phyloP scores from a whole-genome alignment of 2,113 vertebrate species.

The Dipodomys ordii region DNA sequence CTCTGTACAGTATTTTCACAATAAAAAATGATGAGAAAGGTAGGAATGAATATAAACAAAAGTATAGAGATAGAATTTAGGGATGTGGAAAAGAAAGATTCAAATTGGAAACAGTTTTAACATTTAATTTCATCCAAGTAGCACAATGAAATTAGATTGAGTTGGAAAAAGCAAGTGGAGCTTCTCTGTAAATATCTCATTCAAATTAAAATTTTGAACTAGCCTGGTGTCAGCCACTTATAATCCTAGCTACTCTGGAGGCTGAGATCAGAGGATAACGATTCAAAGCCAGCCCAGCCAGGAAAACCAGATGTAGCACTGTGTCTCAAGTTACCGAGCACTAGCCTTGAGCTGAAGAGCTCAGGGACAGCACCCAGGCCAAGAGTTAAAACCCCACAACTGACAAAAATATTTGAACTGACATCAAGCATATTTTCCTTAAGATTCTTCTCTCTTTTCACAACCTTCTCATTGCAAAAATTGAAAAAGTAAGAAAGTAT shows the following conservation, averaged over 20 bases:
- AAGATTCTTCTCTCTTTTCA: not conserved
- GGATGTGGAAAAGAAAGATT: not conserved
- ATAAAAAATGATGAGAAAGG: not conserved
- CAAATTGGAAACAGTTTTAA: not conserved
- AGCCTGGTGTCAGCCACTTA: too few relatives aligned
- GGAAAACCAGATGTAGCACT: too few relatives aligned
- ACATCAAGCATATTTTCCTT: not conserved
- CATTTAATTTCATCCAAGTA: slow-evolving; percentile 15
- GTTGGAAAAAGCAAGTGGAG: not conserved
- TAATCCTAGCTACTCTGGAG: too few relatives aligned
- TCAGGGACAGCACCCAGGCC: too few relatives aligned
- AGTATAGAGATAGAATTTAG: not conserved
- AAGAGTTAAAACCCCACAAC: too few relatives aligned
- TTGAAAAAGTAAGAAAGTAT: not conserved
- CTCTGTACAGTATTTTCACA: too few relatives aligned
- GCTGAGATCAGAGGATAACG: too few relatives aligned
- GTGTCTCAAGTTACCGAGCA: too few relatives aligned
- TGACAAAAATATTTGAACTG: not conserved
- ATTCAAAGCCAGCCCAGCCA: too few relatives aligned
- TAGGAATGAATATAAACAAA: not conserved
- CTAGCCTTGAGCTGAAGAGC: too few relatives aligned
- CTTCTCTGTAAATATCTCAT: not conserved
- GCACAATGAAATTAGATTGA: not conserved
- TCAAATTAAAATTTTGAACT: too few relatives aligned
- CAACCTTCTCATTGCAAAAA: not conserved